Conservation (phyloP, 2,888 invertebrate genomes). For the Tetragonisca angustula region DNA sequence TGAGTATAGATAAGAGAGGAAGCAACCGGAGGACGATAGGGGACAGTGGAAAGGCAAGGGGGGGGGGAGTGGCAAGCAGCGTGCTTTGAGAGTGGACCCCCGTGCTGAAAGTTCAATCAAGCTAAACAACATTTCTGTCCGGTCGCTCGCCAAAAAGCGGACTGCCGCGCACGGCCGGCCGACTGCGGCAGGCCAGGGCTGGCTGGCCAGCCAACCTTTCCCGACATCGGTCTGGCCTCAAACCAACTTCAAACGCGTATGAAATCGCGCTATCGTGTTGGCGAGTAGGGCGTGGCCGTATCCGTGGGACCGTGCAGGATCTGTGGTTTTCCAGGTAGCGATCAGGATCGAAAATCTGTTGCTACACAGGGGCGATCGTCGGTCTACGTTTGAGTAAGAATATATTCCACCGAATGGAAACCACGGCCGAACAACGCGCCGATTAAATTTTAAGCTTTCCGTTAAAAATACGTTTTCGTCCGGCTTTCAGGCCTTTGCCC, state of each 20-base stretch:
- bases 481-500: not conserved
- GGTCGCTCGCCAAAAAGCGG: conserved; percentile 78
- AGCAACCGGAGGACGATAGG: not conserved
- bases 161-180: conserved; percentile 73
- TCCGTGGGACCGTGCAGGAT: conserved; percentile 64
- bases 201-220: conserved; percentile 76
- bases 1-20: conserved; percentile 30
- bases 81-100: conserved; percentile 75
- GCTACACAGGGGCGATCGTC: conserved; percentile 29
- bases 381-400: conserved; percentile 4
- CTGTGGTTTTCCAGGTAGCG: conserved; percentile 63
- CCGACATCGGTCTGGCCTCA: conserved; percentile 78
- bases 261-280: conserved; percentile 76
- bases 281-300: conserved; percentile 69
- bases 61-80: conserved; percentile 50
- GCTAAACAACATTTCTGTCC: conserved; percentile 81
- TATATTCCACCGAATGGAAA: not conserved
- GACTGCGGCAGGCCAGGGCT: conserved; percentile 72
- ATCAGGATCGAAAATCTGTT: conserved; percentile 58
- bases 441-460: not conserved
- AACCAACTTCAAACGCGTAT: conserved; percentile 81
- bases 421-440: not conserved
- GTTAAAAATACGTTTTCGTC: not conserved
- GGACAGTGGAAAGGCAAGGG: conserved; percentile 7
- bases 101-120: conserved; percentile 79